Conservation (phyloP, 2,888 invertebrate species). For the Caenorhabditis wallacei region DNA sequence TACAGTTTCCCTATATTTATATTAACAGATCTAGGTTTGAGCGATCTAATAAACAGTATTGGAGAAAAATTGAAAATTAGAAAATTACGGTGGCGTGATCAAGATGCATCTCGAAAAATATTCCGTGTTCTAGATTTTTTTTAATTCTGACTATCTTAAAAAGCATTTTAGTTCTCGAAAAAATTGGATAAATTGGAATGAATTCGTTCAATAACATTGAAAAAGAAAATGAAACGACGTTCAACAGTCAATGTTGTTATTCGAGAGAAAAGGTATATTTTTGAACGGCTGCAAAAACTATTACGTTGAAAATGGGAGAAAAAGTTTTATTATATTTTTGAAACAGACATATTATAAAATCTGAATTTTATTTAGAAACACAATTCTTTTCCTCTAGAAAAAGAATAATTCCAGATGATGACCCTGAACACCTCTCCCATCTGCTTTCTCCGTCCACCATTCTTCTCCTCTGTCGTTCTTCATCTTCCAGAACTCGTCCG, state of each 20-base stretch:
- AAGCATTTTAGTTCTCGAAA: constrained; percentile 1
- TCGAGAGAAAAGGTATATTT: constrained; percentile 42
- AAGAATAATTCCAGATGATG: constrained; percentile 43
- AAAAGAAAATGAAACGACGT: neutral
- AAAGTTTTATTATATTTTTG: too few species aligned
- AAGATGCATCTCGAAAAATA: neutral
- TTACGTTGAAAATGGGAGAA: too few species aligned
- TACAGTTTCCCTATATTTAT: too few species aligned
- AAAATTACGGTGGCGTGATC: too few species aligned
- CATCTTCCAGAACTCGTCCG: constrained; percentile 48
- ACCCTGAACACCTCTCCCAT: constrained; percentile 53
- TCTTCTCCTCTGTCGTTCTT: constrained; percentile 35
- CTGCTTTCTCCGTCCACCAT: constrained; percentile 46
- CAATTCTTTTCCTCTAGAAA: too few species aligned
- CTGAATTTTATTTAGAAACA: too few species aligned
- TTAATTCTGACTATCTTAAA: neutral
- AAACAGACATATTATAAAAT: too few species aligned
- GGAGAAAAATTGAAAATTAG: too few species aligned
- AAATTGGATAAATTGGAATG: neutral
- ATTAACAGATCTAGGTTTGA: too few species aligned
- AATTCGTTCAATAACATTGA: neutral
- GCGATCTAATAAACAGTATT: too few species aligned
- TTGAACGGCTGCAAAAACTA: too few species aligned
- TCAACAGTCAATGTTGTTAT: constrained; percentile 24
- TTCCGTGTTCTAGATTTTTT: neutral